Percentiles rank a stretch among this genome's conserved stretches.
Evolutionary conservation across 2,113 vertebrate species (phyloP).

Genomic region (Ciconia boyciana): DNA sequence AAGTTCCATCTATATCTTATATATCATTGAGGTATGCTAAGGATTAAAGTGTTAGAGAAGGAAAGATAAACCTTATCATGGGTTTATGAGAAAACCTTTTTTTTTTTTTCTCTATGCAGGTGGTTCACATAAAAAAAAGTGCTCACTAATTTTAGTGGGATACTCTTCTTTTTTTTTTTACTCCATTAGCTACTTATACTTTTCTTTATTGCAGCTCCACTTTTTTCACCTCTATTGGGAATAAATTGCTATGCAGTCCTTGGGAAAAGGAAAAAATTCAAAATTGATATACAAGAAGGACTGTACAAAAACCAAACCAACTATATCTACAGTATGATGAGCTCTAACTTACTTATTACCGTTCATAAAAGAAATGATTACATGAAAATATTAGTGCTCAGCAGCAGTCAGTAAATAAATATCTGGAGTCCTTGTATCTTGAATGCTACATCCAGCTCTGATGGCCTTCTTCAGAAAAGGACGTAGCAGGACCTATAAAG

Average conservation of each 20-base stretch:
- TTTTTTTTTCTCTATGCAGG: background rate
- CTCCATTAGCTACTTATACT: background rate
- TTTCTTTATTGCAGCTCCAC: background rate
- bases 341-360: background rate
- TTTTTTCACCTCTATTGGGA: background rate
- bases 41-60: background rate
- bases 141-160: background rate
- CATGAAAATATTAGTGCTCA: background rate
- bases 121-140: background rate
- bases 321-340: background rate
- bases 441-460: background rate
- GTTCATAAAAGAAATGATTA: background rate
- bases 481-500: background rate
- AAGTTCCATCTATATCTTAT: background rate
- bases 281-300: background rate
- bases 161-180: background rate
- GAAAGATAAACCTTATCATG: background rate
- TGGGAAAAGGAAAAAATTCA: background rate
- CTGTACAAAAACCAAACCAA: background rate
- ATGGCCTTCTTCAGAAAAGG: background rate
- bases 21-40: background rate
- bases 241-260: background rate
- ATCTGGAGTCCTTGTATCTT: background rate
- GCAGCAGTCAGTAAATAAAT: background rate
- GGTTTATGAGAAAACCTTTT: background rate